Evolutionary conservation across 2,797 vertebrate genomes (phyloP).

Genomic region (Falco cherrug): DNA sequence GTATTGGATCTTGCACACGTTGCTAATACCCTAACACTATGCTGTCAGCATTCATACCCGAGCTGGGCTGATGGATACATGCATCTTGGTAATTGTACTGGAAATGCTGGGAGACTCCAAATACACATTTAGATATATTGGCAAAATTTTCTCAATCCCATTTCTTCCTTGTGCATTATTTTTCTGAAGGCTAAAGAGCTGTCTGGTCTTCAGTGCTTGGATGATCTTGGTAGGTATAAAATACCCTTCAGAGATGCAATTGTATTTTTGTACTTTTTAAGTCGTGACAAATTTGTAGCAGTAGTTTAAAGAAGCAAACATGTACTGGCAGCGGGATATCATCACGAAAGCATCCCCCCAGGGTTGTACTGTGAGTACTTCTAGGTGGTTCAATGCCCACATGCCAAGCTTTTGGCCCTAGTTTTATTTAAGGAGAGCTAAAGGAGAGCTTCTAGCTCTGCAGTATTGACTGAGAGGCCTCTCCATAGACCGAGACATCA

Average conservation of each 20-base stretch:
- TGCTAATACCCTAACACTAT: conserved; percentile 42
- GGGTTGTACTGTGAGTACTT: not conserved
- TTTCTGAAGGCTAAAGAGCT: conserved; percentile 9
- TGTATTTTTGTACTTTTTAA: conserved; percentile 44
- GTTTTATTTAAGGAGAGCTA: not conserved
- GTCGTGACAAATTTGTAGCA: not conserved
- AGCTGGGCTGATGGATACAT: conserved; percentile 27
- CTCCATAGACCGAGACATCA: not conserved
- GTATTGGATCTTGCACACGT: conserved; percentile 42
- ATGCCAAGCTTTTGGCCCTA: not conserved
- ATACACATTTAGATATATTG: not conserved
- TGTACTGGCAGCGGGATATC: not conserved
- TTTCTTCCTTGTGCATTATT: not conserved
- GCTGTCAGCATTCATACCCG: conserved; percentile 22
- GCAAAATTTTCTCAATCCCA: not conserved
- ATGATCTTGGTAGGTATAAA: conserved; percentile 32
- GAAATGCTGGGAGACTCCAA: not conserved
- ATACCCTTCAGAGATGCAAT: conserved; percentile 5
- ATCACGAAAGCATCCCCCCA: rapidly evolving
- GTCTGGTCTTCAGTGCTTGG: conserved; percentile 14
- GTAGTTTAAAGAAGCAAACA: not conserved
- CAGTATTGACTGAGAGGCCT: not conserved
- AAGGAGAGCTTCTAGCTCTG: not conserved
- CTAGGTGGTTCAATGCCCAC: not conserved
- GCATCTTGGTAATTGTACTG: conserved; percentile 45